Percentiles rank a stretch among this genome's conserved stretches.
These are phyloP conservation scores for Leucozona laternaria DNA, from an alignment of 2,888 invertebrate genomes.

Conservation along the genomic window DNA sequence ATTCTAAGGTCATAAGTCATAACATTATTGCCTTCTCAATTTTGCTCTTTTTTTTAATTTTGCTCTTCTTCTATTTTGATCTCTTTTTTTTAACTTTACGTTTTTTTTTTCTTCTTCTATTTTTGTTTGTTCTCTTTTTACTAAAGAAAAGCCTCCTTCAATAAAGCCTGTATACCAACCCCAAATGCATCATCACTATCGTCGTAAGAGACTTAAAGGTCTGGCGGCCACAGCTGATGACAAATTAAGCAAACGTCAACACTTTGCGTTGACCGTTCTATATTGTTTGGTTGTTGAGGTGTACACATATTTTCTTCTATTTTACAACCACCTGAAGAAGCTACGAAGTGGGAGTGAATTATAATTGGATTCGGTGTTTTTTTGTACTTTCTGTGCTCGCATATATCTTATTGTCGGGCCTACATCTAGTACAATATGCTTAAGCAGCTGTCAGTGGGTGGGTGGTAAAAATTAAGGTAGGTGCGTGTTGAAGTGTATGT, in stretches of 20 bases:
- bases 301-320: constrained; percentile 79
- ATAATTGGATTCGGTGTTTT: constrained; percentile 74
- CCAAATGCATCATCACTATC: constrained; percentile 78
- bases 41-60: too few species aligned
- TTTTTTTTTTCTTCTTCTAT: background rate
- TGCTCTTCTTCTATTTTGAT: background rate
- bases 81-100: background rate
- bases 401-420: background rate
- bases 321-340: constrained; percentile 79
- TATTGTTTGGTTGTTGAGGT: constrained; percentile 79
- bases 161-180: constrained; percentile 36
- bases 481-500: constrained; percentile 36
- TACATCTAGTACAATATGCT: constrained; percentile 1
- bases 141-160: constrained; percentile 14
- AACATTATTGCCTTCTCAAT: too few species aligned
- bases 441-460: constrained; percentile 30
- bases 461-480: constrained; percentile 45
- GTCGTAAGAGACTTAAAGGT: constrained; percentile 78
- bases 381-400: background rate
- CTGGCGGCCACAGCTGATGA: constrained; percentile 69
- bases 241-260: constrained; percentile 71
- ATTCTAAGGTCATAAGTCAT: too few species aligned
- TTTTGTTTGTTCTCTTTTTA: constrained; percentile 10
- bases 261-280: constrained; percentile 78
- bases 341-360: constrained; percentile 73